These are phyloP conservation scores for Globodera ellingtonae DNA, from an alignment of 1,140 invertebrate genomes.

Conservation along the genomic window DNA sequence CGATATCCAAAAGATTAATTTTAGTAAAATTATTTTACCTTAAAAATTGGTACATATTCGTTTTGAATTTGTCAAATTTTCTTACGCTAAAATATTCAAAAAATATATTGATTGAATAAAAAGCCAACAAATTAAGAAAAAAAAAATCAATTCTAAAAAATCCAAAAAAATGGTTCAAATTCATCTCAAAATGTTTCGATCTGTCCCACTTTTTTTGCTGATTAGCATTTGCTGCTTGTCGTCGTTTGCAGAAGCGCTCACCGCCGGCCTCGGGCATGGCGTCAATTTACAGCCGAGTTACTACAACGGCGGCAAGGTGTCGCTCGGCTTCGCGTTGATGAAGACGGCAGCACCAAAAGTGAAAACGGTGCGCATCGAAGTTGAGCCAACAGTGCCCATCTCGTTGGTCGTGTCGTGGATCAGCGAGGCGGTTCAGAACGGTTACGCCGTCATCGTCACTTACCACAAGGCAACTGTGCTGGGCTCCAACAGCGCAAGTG, in stretches of 20 bases:
- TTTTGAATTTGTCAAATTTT: too few species aligned
- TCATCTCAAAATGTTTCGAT: too few species aligned
- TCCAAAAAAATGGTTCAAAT: too few species aligned
- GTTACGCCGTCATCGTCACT: neutral
- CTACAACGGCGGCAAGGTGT: conserved; percentile 1
- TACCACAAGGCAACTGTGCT: conserved; percentile 3
- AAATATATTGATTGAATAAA: too few species aligned
- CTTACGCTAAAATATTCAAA: too few species aligned
- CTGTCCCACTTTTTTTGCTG: too few species aligned
- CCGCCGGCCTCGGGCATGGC: neutral
- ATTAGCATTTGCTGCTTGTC: too few species aligned
- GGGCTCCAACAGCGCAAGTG: conserved; percentile 1
- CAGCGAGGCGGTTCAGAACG: neutral
- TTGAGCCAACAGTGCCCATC: conserved; percentile 1
- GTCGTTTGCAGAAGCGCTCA: neutral
- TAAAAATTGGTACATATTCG: too few species aligned
- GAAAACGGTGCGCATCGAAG: neutral
- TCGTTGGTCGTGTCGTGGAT: neutral
- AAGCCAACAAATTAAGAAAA: too few species aligned
- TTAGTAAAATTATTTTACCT: too few species aligned
- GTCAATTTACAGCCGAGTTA: neutral
- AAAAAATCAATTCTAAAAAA: too few species aligned
- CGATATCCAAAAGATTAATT: too few species aligned
- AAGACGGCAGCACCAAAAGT: neutral
- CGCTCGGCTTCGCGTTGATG: neutral